Base-by-base conservation (phyloP, 2,797 vertebrate genomes). In the Tiaroga cobitis region DNA sequence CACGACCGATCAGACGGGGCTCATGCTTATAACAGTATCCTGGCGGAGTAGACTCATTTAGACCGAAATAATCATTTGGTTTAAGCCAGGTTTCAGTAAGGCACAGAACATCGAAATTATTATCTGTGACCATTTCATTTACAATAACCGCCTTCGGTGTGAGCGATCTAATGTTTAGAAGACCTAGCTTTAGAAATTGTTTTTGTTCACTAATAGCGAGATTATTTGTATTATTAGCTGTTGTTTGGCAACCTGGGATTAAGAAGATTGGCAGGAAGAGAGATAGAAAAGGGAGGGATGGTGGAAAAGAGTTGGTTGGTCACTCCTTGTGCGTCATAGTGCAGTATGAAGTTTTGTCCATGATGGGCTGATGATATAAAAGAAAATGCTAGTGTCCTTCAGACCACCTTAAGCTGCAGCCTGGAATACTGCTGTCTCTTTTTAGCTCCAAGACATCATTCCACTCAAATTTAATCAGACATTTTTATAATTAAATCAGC, bases 191-290 rank as follows among this genome's bases (percentile, higher is more conserved):
- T n/a, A n/a, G n/a, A n/a, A n/a, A n/a, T n/a, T n/a, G n/a, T n/a
- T n/a, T n/a, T n/a, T n/a, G n/a, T n/a, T n/a, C n/a, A n/a, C n/a
- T n/a, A n/a, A n/a, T n/a, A n/a, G n/a, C n/a, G n/a, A n/a, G n/a
- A n/a, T n/a, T n/a, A n/a, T n/a, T n/a, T n/a, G n/a, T n/a, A n/a
- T n/a, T n/a, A n/a, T n/a, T n/a, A 73, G 81, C 77, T 76, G 90
- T 90, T 90, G 87, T 90, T 80, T 85, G 65, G 91, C 86, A 90
- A 91, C 92, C 39, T 75, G 51, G 74, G 83, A 83, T 88, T 85
- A 85, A 79, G 24, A 51, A 87, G 85, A 88, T 70, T 85, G 83
- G 81, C 81, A 80, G 51, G 61, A 79, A 78, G 54, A 84, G 49
- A 82, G 39, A 81, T 81, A 51, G 77, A 83, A 67, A 74, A 81